Evolutionary conservation across 2,797 vertebrate genomes (phyloP).

Genomic region (Lacerta viridis): DNA sequence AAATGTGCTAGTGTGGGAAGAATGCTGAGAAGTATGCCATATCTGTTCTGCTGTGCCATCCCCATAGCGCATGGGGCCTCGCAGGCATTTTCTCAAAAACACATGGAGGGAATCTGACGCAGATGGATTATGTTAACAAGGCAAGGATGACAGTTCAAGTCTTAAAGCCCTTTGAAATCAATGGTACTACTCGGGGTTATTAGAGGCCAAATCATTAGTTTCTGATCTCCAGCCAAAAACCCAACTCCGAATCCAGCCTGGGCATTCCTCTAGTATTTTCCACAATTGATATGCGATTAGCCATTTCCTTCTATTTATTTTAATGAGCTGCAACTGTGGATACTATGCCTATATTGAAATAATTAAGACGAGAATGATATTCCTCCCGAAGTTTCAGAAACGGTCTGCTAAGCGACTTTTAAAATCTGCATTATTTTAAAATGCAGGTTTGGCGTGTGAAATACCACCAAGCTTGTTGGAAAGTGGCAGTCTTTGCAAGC

Average conservation of each 20-base stretch:
- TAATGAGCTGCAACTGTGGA: slow-evolving; percentile 25
- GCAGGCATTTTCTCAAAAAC: slow-evolving; percentile 58
- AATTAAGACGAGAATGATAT: slow-evolving; percentile 22
- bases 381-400: neutral
- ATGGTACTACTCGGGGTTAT: slow-evolving; percentile 28
- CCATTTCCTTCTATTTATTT: slow-evolving; percentile 42
- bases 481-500: neutral
- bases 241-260: slow-evolving; percentile 36
- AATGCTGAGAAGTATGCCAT: slow-evolving; percentile 47
- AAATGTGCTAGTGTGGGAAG: slow-evolving; percentile 28
- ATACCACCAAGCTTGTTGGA: neutral
- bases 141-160: slow-evolving; percentile 16
- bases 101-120: slow-evolving; percentile 24
- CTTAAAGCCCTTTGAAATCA: slow-evolving; percentile 46
- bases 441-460: neutral
- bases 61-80: slow-evolving; percentile 39
- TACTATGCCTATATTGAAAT: slow-evolving; percentile 28
- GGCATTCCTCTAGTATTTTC: slow-evolving; percentile 33
- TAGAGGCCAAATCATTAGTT: slow-evolving; percentile 12
- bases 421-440: slow-evolving; percentile 8
- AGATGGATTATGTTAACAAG: slow-evolving; percentile 5
- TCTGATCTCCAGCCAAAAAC: slow-evolving; percentile 48
- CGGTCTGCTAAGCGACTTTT: neutral
- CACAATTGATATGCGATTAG: slow-evolving; percentile 26
- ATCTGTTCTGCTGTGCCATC: slow-evolving; percentile 60